Base-by-base conservation (phyloP, 2,797 vertebrate genomes). In the Silurus lanzhouensis region DNA sequence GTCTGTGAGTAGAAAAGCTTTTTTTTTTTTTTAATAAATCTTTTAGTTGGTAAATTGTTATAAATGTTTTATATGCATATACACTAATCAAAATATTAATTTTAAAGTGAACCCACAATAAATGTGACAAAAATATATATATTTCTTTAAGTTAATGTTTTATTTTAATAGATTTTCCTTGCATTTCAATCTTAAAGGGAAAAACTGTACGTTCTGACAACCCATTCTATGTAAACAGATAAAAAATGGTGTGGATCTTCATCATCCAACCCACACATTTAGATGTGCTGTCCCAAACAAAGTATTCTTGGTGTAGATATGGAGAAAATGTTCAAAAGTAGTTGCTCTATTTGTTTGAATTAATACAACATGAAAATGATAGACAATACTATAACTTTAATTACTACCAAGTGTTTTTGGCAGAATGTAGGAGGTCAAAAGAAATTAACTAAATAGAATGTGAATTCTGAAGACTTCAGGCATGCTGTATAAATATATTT, bases 401-500 rank as follows among this genome's bases (percentile, higher is more conserved):
- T 13, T 13, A 19, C 15, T 15, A 38, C 19, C 19, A 82, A 31
- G 46, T 9, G 48, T 52, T 52, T 52, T 52, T 55, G 63, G 63
- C 61, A 81, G 44, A 46, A 64, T 63, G n/a, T 67, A 27, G 27
- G 6, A 46, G 38, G 13, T 48, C 13, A 44, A 66, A 64, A 22
- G 0, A 44, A 64, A 80, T 48, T 7, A n/a, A 71, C 6, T 52
- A 52, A 52, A 44, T 25, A 80, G 22, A 80, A 46, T 46, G 58
- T 79, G 58, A 78, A 78, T 78, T 44, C 5, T 15, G n/a, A n/a
- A 68, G 44, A 31, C 25, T 38, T 63, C 2, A 55, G 17, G n/a
- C 63, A 52, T 81, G 79, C 22, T n/a, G 46, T 3, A 76, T 76
- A 27, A 19, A 27, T 66, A 25, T 66, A 19, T 81, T 55, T 81